Conservation (phyloP, 2,797 vertebrate species). For the Rhyacichthys aspro region DNA sequence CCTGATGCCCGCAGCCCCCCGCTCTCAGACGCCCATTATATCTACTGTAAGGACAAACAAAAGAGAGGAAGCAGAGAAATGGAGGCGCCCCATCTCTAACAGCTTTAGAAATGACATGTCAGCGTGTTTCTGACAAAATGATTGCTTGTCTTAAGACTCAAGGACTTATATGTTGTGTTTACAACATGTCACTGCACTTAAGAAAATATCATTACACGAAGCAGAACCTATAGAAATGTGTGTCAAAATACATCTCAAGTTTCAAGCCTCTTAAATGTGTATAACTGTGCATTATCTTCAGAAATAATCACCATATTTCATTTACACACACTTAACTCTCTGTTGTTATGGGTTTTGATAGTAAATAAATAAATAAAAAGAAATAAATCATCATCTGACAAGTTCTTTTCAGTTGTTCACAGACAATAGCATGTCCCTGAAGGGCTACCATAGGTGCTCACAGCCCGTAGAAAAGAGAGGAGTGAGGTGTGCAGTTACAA, state of each 20-base stretch:
- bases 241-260: not conserved
- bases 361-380: too few species aligned
- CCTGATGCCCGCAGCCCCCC: not conserved
- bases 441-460: too few species aligned
- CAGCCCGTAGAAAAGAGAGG: too few species aligned
- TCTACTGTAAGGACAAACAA: constrained; percentile 16
- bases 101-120: not conserved
- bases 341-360: too few species aligned
- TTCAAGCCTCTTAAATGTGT: too few species aligned
- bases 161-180: not conserved
- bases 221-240: not conserved
- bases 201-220: not conserved
- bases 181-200: not conserved
- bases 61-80: not conserved
- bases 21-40: not conserved
- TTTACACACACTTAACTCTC: too few species aligned
- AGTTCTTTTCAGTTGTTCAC: too few species aligned
- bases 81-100: constrained; percentile 2
- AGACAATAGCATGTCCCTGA: too few species aligned
- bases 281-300: too few species aligned
- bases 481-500: too few species aligned
- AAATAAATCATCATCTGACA: too few species aligned
- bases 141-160: not conserved
- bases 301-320: too few species aligned
- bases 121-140: constrained; percentile 10